Base-by-base conservation (phyloP, 2,888 invertebrate genomes). In the Latrodectus elegans region DNA sequence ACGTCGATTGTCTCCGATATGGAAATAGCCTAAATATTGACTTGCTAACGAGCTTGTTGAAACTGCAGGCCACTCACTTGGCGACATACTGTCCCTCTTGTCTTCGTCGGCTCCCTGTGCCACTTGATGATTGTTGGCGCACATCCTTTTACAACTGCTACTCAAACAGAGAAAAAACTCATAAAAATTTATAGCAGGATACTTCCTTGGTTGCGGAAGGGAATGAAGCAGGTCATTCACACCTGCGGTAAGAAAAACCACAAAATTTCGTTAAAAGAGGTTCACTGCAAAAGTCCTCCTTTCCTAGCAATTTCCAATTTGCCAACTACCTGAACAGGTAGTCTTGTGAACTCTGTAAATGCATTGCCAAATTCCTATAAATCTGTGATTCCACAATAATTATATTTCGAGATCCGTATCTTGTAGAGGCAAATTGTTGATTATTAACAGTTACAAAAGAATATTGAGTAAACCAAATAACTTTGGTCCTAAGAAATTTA, bases 221-320 rank as follows among this genome's bases (percentile, higher is more conserved):
- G 85, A 85, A 85, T 79, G n/a, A 78, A 53, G 15, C 64, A 78
- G 85, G 85, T 85, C 85, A 74, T 75, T 85, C 85, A 85, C 85
- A 85, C 80, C 75, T 85, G 72, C 53, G 84, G 84, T 74, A 78
- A 70, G 22, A 76, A 74, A 85, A 80, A 85, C 85, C 85, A 75
- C 79, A 70, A 85, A 80, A 78, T 83, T 38, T 38, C 38, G 38
- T 38, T 71, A 64, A 51, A n/a, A 17, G 51, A 17, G 8, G n/a
- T 15, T 17, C 52, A 10, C 51, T 52, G 22, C 14, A n/a, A 49
- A 49, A 49, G 72, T 72, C 51, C 51, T 52, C 17, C 52, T n/a
- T 52, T 52, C 52, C 38, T 38, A 38, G 38, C 38, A 38, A 38
- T 38, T 38, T 10, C n/a, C 52, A 60, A n/a, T 14, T 51, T 52